Evolutionary conservation across 1,140 invertebrate genomes (phyloP), one percentile per base, ranked within the genome.

Genomic region (Diorhabda sublineata): DNA sequence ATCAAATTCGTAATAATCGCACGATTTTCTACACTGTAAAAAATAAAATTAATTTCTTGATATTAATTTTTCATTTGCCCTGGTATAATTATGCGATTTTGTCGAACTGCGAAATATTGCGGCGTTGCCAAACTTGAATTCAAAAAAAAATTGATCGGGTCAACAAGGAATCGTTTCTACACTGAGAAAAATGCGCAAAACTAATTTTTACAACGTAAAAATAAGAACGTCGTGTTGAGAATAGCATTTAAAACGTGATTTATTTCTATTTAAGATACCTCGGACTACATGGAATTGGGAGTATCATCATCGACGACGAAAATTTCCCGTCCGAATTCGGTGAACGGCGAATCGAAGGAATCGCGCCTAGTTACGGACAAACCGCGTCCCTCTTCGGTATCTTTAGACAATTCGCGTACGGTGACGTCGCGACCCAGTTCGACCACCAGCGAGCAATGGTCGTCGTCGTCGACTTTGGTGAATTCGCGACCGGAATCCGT

Each of bases 401-500:
- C 74, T 62, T 80, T 77, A 41, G 83, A 81, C 76, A 67, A 77
- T 63, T 67, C 45, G 26, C 64, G 66, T 63, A 69, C 45, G 0
- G 71, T 69, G 5, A 65, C 63, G 45, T 62, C 70, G 47, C 69
- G 71, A 65, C 82, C 79, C 26, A 82, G 79, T 60, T 80, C 76
- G 2, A 77, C 78, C 41, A 76, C 78, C 68, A 80, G 76, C 65
- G 76, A 69, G 45, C 76, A 58, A 67, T 81, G 61, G 78, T 83
- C 75, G 64, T 78, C 44, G 78, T 83, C 73, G 70, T 81, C 59
- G 9, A 74, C 56, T 75, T 76, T 77, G 74, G 78, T 71, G 73
- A 80, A 81, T 74, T 78, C 78, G 70, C 68, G 85, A 72, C 75
- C 83, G 43, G 66, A 84, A 59, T 82, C 85, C 57, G 79, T 83